Percentiles rank a stretch among this genome's conserved stretches.
These are phyloP conservation scores for Herminia tarsipennalis DNA, from an alignment of 2,888 invertebrate genomes.

Conservation along the genomic window DNA sequence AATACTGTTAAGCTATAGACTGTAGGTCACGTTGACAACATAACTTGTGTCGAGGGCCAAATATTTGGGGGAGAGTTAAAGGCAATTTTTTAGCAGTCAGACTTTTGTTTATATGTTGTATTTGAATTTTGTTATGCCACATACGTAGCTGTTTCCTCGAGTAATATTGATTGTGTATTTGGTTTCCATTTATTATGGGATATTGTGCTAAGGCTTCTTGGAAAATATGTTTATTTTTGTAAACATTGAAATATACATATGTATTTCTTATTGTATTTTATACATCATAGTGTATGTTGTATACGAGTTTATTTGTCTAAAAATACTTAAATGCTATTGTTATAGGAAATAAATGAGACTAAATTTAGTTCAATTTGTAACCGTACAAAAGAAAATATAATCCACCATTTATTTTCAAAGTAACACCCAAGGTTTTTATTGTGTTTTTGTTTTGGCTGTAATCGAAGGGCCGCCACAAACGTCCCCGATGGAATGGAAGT, in stretches of 20 bases:
- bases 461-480: constrained; percentile 34
- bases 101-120: constrained; percentile 24
- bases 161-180: constrained; percentile 13
- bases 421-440: constrained; percentile 8
- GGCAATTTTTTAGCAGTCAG: constrained; percentile 28
- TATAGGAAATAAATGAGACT: too few relatives aligned
- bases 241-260: too few relatives aligned
- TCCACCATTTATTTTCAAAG: constrained; percentile 3
- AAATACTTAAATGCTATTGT: too few relatives aligned
- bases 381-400: too few relatives aligned
- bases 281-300: too few relatives aligned
- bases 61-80: constrained; percentile 53
- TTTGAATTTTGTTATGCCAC: constrained; percentile 26
- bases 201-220: too few relatives aligned
- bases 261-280: too few relatives aligned
- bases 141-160: neutral
- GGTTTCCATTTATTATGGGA: constrained; percentile 10
- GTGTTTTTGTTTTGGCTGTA: constrained; percentile 21
- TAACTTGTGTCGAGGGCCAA: constrained; percentile 60
- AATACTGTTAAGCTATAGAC: constrained; percentile 69
- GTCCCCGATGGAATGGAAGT: constrained; percentile 20
- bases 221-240: too few relatives aligned
- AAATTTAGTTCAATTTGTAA: too few relatives aligned
- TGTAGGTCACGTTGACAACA: constrained; percentile 74
- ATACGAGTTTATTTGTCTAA: too few relatives aligned